phyloP scores from a whole-genome alignment of 2,888 invertebrate genomes.

The Tachina grossa region DNA sequence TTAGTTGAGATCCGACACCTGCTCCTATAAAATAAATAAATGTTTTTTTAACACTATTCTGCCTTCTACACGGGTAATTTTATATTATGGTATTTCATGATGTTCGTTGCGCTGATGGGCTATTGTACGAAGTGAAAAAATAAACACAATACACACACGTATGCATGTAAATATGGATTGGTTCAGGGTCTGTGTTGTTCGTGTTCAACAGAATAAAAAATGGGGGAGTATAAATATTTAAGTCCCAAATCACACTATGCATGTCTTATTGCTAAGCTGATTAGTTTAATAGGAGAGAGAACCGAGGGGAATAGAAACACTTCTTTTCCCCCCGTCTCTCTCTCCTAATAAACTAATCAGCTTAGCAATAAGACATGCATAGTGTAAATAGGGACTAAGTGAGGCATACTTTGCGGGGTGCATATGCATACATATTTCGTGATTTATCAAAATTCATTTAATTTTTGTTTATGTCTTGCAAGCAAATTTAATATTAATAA shows the following conservation, averaged over 20 bases:
- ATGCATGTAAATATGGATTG: background rate
- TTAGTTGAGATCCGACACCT: constrained; percentile 54
- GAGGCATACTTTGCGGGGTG: constrained; percentile 14
- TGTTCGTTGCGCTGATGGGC: background rate
- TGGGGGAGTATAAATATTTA: constrained; percentile 9
- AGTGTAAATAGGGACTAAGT: no score
- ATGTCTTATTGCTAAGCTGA: no score
- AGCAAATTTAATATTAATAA: background rate
- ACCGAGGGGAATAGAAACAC: no score
- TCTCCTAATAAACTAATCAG: no score
- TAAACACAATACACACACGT: background rate
- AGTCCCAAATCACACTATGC: no score
- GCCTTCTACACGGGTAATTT: constrained; percentile 20
- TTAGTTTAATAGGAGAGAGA: no score
- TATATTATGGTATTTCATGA: constrained; percentile 25
- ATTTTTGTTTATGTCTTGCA: background rate
- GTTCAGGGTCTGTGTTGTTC: background rate
- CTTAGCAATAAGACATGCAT: no score
- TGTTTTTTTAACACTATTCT: constrained; percentile 16
- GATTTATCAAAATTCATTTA: background rate
- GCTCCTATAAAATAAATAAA: constrained; percentile 1
- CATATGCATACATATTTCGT: background rate
- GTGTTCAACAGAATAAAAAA: background rate
- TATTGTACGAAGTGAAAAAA: background rate
- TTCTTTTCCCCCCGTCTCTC: no score